Evolutionary conservation across 2,113 vertebrate genomes (phyloP).

Genomic region (Bos indicus): DNA sequence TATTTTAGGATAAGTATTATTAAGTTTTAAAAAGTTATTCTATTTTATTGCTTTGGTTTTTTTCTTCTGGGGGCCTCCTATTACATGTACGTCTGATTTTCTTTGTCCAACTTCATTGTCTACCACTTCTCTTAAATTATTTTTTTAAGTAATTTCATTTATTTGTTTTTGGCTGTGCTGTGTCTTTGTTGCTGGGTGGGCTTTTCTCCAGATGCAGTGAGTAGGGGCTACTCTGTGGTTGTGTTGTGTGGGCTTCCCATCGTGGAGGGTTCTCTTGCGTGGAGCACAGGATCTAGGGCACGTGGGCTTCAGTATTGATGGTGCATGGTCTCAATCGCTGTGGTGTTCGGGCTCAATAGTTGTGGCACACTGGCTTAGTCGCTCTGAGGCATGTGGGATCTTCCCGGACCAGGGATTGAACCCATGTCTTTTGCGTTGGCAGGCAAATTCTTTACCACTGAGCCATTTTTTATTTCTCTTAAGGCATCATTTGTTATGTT

Average conservation of each 20-base stretch:
- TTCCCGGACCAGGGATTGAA: background rate
- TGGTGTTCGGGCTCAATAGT: background rate
- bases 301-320: background rate
- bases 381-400: background rate
- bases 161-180: background rate
- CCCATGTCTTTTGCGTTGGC: background rate
- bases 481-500: background rate
- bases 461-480: background rate
- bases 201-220: accelerated
- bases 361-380: background rate
- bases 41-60: background rate
- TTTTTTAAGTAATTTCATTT: background rate
- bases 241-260: background rate
- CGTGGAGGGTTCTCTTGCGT: background rate
- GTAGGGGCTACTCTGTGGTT: background rate
- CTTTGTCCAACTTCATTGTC: background rate
- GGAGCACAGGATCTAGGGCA: background rate
- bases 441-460: background rate
- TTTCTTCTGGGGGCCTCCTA: background rate
- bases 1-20: background rate
- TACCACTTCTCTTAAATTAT: background rate
- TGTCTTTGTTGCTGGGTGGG: background rate
- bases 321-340: background rate
- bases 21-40: background rate
- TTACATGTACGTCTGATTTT: background rate